Evolutionary conservation across 1,140 invertebrate genomes (phyloP), one percentile per base, ranked within the genome.

Genomic region (Caerostris darwini): DNA sequence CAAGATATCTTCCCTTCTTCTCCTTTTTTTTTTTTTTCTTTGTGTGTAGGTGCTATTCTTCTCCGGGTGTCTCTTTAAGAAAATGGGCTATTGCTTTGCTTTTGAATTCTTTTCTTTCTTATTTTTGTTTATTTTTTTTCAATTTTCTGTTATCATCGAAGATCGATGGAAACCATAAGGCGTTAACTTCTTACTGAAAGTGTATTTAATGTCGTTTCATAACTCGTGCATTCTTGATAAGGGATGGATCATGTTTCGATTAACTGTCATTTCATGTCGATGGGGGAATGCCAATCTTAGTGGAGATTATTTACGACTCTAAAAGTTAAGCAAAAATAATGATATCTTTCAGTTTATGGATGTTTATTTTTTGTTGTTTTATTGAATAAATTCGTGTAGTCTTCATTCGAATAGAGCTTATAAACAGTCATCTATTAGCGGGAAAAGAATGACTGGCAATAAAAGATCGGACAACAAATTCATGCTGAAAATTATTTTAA

Each of bases 131-230:
- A 1, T 34, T 34, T 34, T 34, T 61, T 92, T 92, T 85, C 90
- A 92, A 83, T 92, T 85, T 92, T 92, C 59, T 34, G 71, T 92
- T 92, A 92, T 92, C 71, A 83, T 58, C 86, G 56, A 54, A 91
- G 77, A 81, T 82, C 54, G 54, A 81, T 91, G 90, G 58, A 71
- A 90, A 90, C 59, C 88, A 69, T 69, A 57, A 59, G 90, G 69
- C 56, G 77, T 82, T 91, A 81, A 61, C 69, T 81, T 57, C 61
- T 88, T 88, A 57, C 53, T 85, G 17, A n/a, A n/a, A 58, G 19
- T 58, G 54, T 85, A 57, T 85, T 85, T 59, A 85, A 58, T 56
- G 71, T 77, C 71, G 50, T 77, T 77, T 34, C 71, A 77, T 77
- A 77, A 77, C 71, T 77, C 53, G 71, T 17, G 61, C 14, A 17